Percentiles rank a stretch among this genome's conserved stretches.
phyloP scores from a whole-genome alignment of 2,888 invertebrate species.

The Metopia argyrocephala region DNA sequence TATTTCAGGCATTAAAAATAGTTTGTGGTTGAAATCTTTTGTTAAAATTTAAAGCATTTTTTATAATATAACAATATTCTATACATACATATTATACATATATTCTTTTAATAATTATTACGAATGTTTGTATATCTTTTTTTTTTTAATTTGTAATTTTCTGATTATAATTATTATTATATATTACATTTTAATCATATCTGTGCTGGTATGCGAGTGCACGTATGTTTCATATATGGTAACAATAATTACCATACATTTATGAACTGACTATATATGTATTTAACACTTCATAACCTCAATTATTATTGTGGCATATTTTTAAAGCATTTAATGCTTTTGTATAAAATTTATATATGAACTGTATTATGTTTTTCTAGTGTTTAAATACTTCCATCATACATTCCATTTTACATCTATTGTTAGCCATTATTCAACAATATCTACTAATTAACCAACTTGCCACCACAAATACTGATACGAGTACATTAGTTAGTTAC shows the following conservation, averaged over 20 bases:
- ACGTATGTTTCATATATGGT: background rate
- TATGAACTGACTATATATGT: conserved; percentile 6
- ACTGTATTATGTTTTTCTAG: conserved; percentile 22
- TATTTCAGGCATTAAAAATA: background rate
- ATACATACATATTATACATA: background rate
- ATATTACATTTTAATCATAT: conserved; percentile 1
- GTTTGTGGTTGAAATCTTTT: background rate
- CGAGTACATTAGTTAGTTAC: background rate
- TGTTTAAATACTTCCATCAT: conserved; percentile 8
- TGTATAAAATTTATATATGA: conserved; percentile 3
- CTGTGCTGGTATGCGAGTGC: too few species aligned
- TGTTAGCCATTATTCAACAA: conserved; percentile 59
- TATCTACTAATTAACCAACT: conserved; percentile 55
- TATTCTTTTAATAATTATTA: background rate
- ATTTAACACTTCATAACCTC: conserved; percentile 59
- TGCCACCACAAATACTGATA: too few species aligned
- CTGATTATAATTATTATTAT: too few species aligned
- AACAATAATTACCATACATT: conserved; percentile 53
- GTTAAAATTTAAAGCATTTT: background rate
- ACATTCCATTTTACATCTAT: conserved; percentile 45
- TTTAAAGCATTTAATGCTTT: background rate
- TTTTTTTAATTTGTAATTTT: too few species aligned
- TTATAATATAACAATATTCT: background rate
- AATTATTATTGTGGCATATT: conserved; percentile 45
- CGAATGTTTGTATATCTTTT: too few species aligned